A percentile compares a stretch with the other conserved stretches of the same genome.
Conservation (phyloP, 1,140 invertebrate genomes). For the Varroa destructor region DNA sequence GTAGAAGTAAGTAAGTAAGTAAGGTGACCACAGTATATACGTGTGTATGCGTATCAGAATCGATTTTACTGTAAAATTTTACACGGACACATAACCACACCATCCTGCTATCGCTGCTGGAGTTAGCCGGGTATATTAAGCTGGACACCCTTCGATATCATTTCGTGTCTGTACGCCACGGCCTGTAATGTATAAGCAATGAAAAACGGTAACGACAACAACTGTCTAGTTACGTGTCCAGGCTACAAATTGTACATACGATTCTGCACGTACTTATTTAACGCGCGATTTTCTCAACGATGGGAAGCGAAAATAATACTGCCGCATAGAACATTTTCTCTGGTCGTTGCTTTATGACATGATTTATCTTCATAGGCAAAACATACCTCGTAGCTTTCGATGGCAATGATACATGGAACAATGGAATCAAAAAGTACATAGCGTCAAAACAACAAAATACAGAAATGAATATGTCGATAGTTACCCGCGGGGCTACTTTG, state of each 20-base stretch:
- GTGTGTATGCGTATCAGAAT: too few species aligned
- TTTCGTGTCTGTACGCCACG: slow-evolving; percentile 19
- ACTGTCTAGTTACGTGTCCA: background rate
- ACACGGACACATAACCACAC: too few species aligned
- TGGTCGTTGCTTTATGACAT: too few species aligned
- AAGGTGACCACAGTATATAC: too few species aligned
- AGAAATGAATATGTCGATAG: background rate
- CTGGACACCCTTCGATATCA: slow-evolving; percentile 15
- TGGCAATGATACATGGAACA: too few species aligned
- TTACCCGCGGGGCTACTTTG: slow-evolving; percentile 49
- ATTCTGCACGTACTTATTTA: background rate
- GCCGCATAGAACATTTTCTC: background rate
- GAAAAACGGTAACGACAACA: background rate
- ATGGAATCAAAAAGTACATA: too few species aligned
- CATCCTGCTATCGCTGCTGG: background rate
- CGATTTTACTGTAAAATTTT: too few species aligned
- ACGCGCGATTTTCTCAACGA: background rate
- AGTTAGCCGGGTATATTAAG: slow-evolving; percentile 6
- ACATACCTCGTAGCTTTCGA: too few species aligned
- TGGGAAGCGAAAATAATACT: background rate
- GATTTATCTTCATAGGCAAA: too few species aligned
- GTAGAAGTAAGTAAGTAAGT: too few species aligned
- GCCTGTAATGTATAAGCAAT: background rate
- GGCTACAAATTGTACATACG: background rate
- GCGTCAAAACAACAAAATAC: too few species aligned